Evolutionary conservation across 2,888 invertebrate species (phyloP).

Genomic region (Amblyjoppa proteus): DNA sequence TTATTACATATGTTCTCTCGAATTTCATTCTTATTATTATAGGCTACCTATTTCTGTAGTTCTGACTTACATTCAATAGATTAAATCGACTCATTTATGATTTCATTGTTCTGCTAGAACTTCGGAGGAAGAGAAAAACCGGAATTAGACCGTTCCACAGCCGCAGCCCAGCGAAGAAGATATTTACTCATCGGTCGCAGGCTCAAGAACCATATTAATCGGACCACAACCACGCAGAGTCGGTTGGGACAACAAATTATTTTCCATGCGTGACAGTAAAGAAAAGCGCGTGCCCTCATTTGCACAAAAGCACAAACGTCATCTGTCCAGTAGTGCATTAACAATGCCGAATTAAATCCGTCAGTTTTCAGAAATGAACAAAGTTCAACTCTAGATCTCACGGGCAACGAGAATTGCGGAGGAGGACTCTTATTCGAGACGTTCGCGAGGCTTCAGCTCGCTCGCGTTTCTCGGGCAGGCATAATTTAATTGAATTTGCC

Average conservation of each 20-base stretch:
- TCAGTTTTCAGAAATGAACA: neutral
- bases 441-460: constrained; percentile 19
- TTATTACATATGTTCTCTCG: too few relatives aligned
- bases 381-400: constrained; percentile 10
- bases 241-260: neutral
- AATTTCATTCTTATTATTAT: too few relatives aligned
- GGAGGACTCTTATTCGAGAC: constrained; percentile 5
- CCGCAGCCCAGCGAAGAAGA: too few relatives aligned
- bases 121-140: too few relatives aligned
- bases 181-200: too few relatives aligned
- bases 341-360: neutral
- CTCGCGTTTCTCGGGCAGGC: constrained; percentile 32
- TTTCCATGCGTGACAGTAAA: neutral
- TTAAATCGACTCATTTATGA: too few relatives aligned
- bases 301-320: neutral
- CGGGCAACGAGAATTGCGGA: neutral
- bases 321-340: neutral
- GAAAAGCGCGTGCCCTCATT: neutral
- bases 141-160: too few relatives aligned
- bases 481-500: constrained; percentile 57
- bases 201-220: too few relatives aligned
- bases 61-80: too few relatives aligned
- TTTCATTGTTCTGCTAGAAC: too few relatives aligned
- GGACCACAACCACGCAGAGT: too few relatives aligned
- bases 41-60: too few relatives aligned